Evolutionary conservation across 35 echinoderm and acorn worm genomes (phyloP), one percentile per base, ranked within the genome.

Genomic region (Apostichopus californicus): DNA sequence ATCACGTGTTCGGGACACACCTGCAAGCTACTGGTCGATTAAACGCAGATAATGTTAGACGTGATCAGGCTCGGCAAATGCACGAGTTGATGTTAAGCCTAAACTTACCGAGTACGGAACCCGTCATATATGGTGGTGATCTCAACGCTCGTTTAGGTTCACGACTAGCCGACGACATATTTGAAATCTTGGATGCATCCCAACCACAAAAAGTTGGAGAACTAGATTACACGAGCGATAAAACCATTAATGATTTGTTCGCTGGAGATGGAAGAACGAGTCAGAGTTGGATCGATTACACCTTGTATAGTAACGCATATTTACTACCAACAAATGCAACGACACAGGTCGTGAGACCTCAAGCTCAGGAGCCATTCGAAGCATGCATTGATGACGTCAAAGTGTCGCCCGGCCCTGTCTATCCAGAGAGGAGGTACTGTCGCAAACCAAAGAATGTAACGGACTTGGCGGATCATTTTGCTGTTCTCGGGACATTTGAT

Each of bases 51-150:
- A 7, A 60, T 6, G 93, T 98, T 9, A 66, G 97, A n/a, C 24
- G 94, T 11, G 55, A 66, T 9, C 97, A 98, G 86, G 93, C 93
- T 77, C 24, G 24, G 11, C 90, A 98, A 81, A 96, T 98, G 93
- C 88, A 91, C 73, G 71, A 90, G 46, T 83, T 98, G 6, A 96
- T 96, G 95, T 71, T 92, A 54, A 77, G 77, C 8, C 63, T 94
- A 83, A 82, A 92, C 21, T 93, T 98, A 52, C 93, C 97, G 54
- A 55, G 12, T 3, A 91, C 92, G 20, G 94, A 98, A 73, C 93
- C 97, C 13, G 97, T 98, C 6, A 96, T 98, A 8, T 98, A 96
- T 59, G 93, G 90, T n/a, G 97, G 97, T 5, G 97, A 98, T 92
- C 88, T 98, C 1, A 98, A 98, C 73, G 93, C 93, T 61, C n/a